Evolutionary conservation across 2,888 invertebrate species (phyloP), one percentile per base, ranked within the genome.

Genomic region (Sphaeridia pumilis): DNA sequence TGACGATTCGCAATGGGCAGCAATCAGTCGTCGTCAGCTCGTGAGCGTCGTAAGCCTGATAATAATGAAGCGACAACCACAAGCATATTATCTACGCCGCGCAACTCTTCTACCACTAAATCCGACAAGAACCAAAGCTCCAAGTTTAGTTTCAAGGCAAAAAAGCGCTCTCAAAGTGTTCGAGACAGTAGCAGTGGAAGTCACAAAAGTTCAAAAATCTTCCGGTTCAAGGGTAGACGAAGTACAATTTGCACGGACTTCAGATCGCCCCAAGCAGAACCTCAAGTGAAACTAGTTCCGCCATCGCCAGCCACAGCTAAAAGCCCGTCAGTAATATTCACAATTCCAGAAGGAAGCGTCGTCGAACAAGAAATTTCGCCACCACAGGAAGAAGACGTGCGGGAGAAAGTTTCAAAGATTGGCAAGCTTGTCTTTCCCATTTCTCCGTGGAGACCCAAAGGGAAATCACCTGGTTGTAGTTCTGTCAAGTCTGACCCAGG

Each of bases 321-420:
- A 38, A 20, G 10, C 5, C 5, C 17, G 7, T 17, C 38, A 17
- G 38, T 38, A 5, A 17, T 38, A 17, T 38, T 38, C 38, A 38
- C 38, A 7, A 17, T 17, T 5, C 38, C 38, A 14, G 17, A 17
- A 14, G 17, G 5, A 5, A 7, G 17, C 17, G 38, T 38, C 38
- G 38, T 17, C 17, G 5, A 12, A 5, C 17, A 38, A 20, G 12
- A 38, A 7, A 7, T 14, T 31, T 14, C 31, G n/a, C n/a, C n/a
- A n/a, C n/a, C n/a, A n/a, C n/a, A n/a, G n/a, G n/a, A n/a, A n/a
- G n/a, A n/a, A n/a, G n/a, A 38, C 12, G 17, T 5, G 10, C 5
- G 17, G 38, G 38, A 38, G 38, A 38, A 38, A 38, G 38, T 38
- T 38, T 38, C 38, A 7, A 38, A 38, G 38, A 14, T 20, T 17